Conservation (phyloP, 1,140 invertebrate species). For the Drosophila varians region DNA sequence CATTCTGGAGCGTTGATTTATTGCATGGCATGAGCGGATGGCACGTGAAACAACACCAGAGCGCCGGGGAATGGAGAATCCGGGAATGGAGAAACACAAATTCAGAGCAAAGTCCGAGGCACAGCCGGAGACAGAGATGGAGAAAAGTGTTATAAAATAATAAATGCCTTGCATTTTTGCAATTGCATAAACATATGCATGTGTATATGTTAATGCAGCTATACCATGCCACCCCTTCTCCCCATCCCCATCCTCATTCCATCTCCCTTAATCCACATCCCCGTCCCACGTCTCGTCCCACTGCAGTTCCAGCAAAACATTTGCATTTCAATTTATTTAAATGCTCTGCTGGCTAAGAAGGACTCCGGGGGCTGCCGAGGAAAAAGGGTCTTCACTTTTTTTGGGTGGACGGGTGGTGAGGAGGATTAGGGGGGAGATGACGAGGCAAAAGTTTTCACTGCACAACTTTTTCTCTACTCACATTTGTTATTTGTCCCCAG, state of each 20-base stretch:
- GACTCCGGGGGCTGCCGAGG: constrained; percentile 18
- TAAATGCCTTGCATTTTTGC: constrained; percentile 81
- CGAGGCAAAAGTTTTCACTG: constrained; percentile 56
- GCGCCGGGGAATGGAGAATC: constrained; percentile 15
- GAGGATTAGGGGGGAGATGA: constrained; percentile 6
- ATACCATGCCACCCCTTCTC: background rate
- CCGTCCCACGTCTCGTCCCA: background rate
- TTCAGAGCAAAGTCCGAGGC: constrained; percentile 4
- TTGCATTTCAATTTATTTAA: constrained; percentile 82
- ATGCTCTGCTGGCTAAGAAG: constrained; percentile 59
- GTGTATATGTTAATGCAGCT: constrained; percentile 77
- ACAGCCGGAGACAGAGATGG: constrained; percentile 26
- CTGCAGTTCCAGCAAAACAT: constrained; percentile 47
- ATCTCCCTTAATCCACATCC: background rate
- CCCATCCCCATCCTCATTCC: background rate
- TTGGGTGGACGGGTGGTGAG: background rate
- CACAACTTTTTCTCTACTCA: constrained; percentile 84
- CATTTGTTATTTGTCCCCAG: constrained; percentile 92
- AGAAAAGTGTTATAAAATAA: constrained; percentile 74
- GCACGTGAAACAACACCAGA: constrained; percentile 64
- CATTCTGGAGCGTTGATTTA: constrained; percentile 85
- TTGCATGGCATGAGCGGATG: constrained; percentile 66
- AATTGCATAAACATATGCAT: constrained; percentile 81
- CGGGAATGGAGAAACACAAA: constrained; percentile 2
- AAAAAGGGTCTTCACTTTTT: background rate